Evolutionary conservation across 2,113 vertebrate species (phyloP), one percentile per base, ranked within the genome.

Genomic region (Crypturellus undulatus): DNA sequence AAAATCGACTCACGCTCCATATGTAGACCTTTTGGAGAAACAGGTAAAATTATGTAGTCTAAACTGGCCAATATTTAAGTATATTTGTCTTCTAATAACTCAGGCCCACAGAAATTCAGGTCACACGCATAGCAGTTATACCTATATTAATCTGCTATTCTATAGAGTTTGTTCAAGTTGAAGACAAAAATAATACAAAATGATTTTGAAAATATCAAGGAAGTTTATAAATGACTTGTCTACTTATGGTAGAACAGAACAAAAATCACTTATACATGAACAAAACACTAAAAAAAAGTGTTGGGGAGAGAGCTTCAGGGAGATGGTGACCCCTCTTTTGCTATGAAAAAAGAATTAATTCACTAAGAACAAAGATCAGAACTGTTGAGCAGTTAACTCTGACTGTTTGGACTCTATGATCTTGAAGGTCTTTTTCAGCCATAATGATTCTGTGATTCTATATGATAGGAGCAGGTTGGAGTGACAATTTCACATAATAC

Each of bases 201-300:
- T 1, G 7, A 78, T 49, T 79, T 76, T 91, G 76, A 92, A 90
- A 92, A 42, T 79, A 86, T 71, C 73, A 78, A 87, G 63, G 28
- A 87, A 91, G 42, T 88, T 94, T 93, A 84, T 79, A 92, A 84
- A 75, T 92, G 21, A 40, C 49, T 94, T 93, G 30, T 95, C 58
- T 67, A 54, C 36, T 83, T 96, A 79, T 83, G 78, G 67, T 42
- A 81, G 58, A 84, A 85, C 40, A 77, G 45, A 18, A 36, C 9
- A 30, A 73, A 94, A 77, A 93, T 56, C 25, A 76, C 26, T 88
- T 30, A 42, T 76, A n/a, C 40, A 42, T 75, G 51, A 94, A 13
- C 42, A 94, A 95, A 87, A 76, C n/a, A 20, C 1, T n/a, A 60
- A 64, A 84, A 84, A 73, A 73, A 18, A 72, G 25, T 12, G 28